phyloP scores from a whole-genome alignment of 2,797 vertebrate species.

The Zonotrichia albicollis region DNA sequence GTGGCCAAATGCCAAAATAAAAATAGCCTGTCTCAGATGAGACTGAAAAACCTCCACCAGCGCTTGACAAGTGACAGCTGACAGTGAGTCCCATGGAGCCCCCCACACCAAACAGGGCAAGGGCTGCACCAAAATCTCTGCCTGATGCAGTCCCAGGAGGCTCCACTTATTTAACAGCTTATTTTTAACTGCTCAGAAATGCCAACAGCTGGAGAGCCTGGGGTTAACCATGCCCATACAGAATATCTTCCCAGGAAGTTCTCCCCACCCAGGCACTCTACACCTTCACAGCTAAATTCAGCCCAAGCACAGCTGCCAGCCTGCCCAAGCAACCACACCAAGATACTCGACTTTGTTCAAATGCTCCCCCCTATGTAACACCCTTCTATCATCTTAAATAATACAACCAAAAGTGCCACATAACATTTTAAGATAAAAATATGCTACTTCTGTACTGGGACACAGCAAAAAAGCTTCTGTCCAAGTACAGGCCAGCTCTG shows the following conservation, averaged over 20 bases:
- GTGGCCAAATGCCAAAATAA: not conserved
- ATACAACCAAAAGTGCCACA: not conserved
- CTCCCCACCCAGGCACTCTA: not conserved
- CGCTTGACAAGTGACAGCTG: not conserved
- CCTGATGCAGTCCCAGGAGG: not conserved
- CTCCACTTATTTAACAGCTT: not conserved
- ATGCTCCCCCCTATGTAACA: conserved; percentile 29
- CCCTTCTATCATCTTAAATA: conserved; percentile 61
- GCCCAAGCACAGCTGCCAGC: conserved; percentile 28
- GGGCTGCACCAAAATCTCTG: not conserved
- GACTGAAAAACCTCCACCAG: not conserved
- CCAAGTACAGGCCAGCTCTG: not conserved
- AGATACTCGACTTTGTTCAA: not conserved
- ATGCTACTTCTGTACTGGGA: not conserved
- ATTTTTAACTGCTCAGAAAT: not conserved
- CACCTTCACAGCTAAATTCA: conserved; percentile 25
- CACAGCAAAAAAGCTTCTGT: not conserved
- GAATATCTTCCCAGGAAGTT: not conserved
- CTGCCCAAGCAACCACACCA: not conserved
- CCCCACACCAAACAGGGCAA: not conserved
- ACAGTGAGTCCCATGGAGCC: not conserved
- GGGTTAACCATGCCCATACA: not conserved
- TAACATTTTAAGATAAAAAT: conserved; percentile 7
- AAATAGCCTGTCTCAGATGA: not conserved
- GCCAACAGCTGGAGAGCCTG: not conserved